Evolutionary conservation across 2,113 vertebrate genomes (phyloP).

Genomic region (Stegostoma tigrinum): DNA sequence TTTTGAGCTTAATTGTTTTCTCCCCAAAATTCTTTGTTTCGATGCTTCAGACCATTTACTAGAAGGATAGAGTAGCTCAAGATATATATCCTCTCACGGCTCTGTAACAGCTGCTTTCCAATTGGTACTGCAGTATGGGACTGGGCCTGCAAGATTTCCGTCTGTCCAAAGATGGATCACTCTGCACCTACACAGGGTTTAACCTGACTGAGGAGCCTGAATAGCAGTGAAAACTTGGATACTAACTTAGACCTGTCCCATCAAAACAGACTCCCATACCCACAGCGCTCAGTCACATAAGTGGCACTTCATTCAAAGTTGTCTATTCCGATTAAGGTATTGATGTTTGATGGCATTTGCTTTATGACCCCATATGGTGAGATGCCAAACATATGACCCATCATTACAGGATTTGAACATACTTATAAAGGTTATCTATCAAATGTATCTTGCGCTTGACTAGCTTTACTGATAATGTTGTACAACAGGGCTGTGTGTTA

Average conservation of each 20-base stretch:
- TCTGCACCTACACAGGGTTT: neutral
- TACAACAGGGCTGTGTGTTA: neutral
- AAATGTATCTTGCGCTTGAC: neutral
- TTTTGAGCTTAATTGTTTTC: neutral
- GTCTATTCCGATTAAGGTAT: neutral
- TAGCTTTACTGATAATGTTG: neutral
- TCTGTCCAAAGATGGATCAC: neutral
- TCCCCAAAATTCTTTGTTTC: neutral
- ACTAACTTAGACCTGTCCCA: neutral
- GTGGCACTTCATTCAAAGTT: constrained; percentile 14
- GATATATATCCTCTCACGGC: neutral
- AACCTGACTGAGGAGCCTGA: neutral
- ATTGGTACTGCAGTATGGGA: constrained; percentile 21
- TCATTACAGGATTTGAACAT: neutral
- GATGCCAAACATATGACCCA: neutral
- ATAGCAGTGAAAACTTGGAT: neutral
- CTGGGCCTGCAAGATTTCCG: neutral
- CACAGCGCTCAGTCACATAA: neutral
- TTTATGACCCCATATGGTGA: neutral
- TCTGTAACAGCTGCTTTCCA: neutral
- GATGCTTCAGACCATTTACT: neutral
- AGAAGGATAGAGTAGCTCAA: neutral
- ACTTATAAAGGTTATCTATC: neutral
- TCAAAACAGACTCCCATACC: neutral
- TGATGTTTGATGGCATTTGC: neutral